These are phyloP conservation scores for Ophion obscuratus DNA, from an alignment of 2,888 invertebrate genomes.

Conservation along the genomic window DNA sequence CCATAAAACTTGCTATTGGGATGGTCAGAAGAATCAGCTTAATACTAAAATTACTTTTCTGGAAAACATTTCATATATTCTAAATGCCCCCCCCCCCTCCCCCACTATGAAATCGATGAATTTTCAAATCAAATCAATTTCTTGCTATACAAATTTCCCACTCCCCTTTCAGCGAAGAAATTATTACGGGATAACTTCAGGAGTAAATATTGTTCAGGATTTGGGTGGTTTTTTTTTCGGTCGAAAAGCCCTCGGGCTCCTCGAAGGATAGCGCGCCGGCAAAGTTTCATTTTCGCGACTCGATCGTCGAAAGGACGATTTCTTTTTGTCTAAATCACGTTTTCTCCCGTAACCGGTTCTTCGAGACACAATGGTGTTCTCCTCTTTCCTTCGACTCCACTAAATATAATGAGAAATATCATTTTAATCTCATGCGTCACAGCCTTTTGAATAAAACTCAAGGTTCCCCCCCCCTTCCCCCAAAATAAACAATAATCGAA, in stretches of 20 bases:
- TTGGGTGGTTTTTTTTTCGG: not conserved
- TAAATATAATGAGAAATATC: constrained; percentile 50
- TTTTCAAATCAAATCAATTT: no score
- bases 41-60: not conserved
- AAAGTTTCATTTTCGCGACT: constrained; percentile 10
- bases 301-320: not conserved
- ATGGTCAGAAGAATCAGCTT: not conserved
- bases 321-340: constrained; percentile 3
- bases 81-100: not conserved
- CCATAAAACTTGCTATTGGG: not conserved
- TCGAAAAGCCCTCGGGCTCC: constrained; percentile 20
- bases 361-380: constrained; percentile 46
- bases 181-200: not conserved
- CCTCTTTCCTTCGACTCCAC: constrained; percentile 7
- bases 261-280: constrained; percentile 23
- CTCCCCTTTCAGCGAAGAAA: not conserved
- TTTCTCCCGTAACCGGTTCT: constrained; percentile 27
- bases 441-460: constrained; percentile 62
- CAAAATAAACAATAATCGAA: constrained; percentile 32
- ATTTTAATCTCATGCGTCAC: constrained; percentile 65
- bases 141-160: not conserved
- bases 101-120: no score
- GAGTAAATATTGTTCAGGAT: not conserved
- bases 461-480: not conserved
- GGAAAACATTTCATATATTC: not conserved